Base-by-base conservation (phyloP, 2,888 invertebrate genomes). In the Euproctis similis region DNA sequence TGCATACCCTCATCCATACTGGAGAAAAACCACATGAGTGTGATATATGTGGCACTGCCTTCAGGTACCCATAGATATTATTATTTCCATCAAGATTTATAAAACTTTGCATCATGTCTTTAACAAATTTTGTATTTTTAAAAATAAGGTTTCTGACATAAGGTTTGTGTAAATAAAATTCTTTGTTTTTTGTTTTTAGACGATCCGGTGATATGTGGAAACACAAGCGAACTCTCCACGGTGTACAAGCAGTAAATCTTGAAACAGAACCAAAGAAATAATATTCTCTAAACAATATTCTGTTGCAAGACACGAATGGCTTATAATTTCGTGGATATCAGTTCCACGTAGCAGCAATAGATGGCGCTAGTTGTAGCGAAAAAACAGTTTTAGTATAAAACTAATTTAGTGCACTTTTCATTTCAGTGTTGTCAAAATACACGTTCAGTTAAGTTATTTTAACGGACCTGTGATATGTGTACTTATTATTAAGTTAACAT, bases 181-280 rank as follows among this genome's bases (percentile, higher is more conserved):
- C n/a, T n/a, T n/a, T n/a, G n/a, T 19, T 7, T 18, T 8, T 12
- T 12, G 3, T 22, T 50, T 53, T 8, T 58, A 84, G 84, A 41
- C 73, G 82, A 24, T 81, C 82, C 8, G 82, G 82, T 2, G 84
- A 84, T 26, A 82, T 82, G 84, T 82, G 82, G 81, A 84, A 84
- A 33, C 84, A 84, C 37, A 82, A 82, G 46, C 59, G 82, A 39
- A 84, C 82, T 7, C 59, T 81, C 3, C 82, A 84, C 22, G 78
- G 80, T 1, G 62, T 73, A 2, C 72, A 68, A 36, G 41, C 60
- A 14, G 26, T 39, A 2, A 35, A 35, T 11, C 30, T 35, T 10
- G 61, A 58, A 10, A 24, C 36, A 12, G 48, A 46, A 11, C 12
- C 27, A 2, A 50, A 43, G 36, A 51, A 51, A 22, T 44, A 10